These are phyloP conservation scores for Neogale vison DNA, from an alignment of 2,113 vertebrate genomes.

Conservation along the genomic window DNA sequence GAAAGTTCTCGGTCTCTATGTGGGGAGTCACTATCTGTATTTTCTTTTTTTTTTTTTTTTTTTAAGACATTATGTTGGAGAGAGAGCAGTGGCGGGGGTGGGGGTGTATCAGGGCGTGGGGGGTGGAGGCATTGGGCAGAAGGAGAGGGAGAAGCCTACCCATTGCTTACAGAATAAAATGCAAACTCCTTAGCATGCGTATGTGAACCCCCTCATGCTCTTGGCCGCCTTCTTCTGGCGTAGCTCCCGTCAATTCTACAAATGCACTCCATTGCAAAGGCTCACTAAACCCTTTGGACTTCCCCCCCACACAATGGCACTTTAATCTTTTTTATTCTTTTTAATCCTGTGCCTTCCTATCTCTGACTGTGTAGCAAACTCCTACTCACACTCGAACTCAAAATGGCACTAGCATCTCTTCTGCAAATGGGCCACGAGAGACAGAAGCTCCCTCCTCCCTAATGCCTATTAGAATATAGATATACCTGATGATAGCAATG, in stretches of 20 bases:
- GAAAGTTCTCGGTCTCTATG: neutral
- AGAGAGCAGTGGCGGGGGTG: neutral
- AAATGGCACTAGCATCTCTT: neutral
- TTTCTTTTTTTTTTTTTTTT: neutral
- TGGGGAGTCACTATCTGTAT: neutral
- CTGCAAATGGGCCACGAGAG: neutral
- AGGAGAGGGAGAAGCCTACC: neutral
- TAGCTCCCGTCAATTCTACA: neutral
- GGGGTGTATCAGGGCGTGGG: accelerated
- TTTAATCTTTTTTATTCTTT: neutral
- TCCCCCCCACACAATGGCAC: no score
- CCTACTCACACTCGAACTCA: neutral
- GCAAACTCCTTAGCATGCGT: neutral
- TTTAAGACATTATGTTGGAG: neutral
- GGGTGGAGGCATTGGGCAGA: no score
- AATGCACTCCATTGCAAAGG: neutral
- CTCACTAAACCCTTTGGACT: neutral
- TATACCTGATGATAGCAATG: neutral
- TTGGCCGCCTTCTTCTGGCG: neutral
- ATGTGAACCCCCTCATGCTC: neutral
- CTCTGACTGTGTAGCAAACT: neutral
- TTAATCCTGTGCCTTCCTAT: neutral
- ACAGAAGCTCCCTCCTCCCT: neutral
- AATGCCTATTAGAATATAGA: neutral
- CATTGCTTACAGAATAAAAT: neutral